Evolutionary conservation across 2,113 vertebrate species (phyloP).

Genomic region (Lonchura striata): DNA sequence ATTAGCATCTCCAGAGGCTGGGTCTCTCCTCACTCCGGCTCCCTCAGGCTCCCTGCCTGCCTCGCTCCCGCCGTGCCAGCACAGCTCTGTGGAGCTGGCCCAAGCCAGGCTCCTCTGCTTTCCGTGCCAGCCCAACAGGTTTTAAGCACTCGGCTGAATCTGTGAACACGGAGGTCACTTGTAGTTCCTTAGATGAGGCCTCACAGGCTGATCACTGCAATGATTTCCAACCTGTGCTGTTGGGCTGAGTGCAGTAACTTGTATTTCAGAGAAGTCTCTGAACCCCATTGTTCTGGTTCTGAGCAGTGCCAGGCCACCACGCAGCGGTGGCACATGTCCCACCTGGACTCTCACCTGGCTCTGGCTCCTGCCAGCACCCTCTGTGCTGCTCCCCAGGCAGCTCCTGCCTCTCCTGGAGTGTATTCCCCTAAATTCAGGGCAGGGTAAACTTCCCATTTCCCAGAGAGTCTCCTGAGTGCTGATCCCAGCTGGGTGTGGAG

Average conservation of each 20-base stretch:
- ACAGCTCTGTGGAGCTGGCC: background rate
- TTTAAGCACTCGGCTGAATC: background rate
- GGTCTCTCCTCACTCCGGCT: background rate
- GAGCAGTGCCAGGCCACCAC: accelerated
- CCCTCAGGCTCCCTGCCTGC: background rate
- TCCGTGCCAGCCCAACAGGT: background rate
- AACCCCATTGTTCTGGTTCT: accelerated
- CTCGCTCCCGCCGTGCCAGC: background rate
- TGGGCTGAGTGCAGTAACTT: accelerated
- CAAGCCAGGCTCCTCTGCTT: background rate
- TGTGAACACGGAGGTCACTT: background rate
- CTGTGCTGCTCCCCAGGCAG: background rate
- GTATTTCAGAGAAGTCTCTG: background rate
- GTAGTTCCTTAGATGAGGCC: background rate
- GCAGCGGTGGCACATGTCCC: accelerated
- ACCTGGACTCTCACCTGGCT: background rate
- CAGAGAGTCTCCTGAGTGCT: accelerated
- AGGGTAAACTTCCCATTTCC: too few relatives aligned
- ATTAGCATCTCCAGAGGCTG: constrained; percentile 37
- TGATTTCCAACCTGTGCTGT: background rate
- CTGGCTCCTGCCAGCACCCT: background rate
- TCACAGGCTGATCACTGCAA: background rate
- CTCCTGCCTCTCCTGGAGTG: too few relatives aligned
- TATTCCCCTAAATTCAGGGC: background rate
- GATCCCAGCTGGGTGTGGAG: background rate